A percentile compares a stretch with the other conserved stretches of the same genome.
These are phyloP conservation scores for Dasysyrphus albostriatus DNA, from an alignment of 2,888 invertebrate genomes.

Conservation along the genomic window DNA sequence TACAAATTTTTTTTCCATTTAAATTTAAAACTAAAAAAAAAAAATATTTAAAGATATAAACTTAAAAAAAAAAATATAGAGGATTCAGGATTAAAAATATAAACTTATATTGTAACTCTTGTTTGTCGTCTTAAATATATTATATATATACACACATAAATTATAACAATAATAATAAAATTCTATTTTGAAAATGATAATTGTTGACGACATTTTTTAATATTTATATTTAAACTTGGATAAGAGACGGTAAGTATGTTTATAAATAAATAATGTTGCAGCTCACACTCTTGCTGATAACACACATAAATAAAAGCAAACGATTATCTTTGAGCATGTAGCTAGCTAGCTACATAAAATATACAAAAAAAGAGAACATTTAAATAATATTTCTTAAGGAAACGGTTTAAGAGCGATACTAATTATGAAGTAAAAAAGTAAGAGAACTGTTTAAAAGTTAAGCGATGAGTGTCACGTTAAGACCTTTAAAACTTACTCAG, in stretches of 20 bases:
- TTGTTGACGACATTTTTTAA: constrained; percentile 9
- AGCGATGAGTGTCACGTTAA: too few species aligned
- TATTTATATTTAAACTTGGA: too few species aligned
- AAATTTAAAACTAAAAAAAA: constrained; percentile 8
- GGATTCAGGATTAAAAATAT: constrained; percentile 40
- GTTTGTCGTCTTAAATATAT: constrained; percentile 68
- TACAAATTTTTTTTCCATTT: constrained; percentile 27
- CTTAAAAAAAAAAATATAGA: constrained; percentile 26
- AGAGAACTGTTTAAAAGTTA: too few species aligned
- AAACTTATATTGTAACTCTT: constrained; percentile 62
- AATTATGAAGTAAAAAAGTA: too few species aligned
- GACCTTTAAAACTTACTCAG: too few species aligned
- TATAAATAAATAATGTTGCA: not conserved
- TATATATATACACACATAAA: constrained; percentile 30
- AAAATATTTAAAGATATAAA: constrained; percentile 20
- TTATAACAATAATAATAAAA: constrained; percentile 62
- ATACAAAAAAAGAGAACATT: not conserved
- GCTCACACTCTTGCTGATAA: not conserved
- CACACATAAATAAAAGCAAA: not conserved
- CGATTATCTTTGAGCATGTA: not conserved
- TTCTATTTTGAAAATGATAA: constrained; percentile 66
- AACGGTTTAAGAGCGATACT: too few species aligned
- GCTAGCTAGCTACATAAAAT: too few species aligned
- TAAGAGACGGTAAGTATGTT: constrained; percentile 50
- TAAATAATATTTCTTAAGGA: too few species aligned